Evolutionary conservation across 2,113 vertebrate species (phyloP).

Genomic region (Chaetorhynchus papuensis): DNA sequence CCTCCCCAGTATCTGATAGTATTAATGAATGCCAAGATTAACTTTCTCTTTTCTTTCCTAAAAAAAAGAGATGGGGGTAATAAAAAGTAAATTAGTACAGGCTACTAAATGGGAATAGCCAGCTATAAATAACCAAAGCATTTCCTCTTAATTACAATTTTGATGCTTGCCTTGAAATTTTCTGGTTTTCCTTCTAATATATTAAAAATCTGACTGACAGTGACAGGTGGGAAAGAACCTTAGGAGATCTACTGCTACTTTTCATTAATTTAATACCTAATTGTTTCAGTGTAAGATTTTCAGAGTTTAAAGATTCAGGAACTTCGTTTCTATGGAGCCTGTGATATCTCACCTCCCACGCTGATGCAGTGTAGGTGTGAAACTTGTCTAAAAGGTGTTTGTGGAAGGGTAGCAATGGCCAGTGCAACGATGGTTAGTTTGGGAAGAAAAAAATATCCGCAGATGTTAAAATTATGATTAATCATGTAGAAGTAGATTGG

Average conservation of each 20-base stretch:
- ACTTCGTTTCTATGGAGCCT: not conserved
- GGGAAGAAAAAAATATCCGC: not conserved
- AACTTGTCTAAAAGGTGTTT: not conserved
- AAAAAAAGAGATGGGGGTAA: not conserved
- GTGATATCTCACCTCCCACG: not conserved
- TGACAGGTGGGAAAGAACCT: not conserved
- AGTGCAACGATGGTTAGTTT: not conserved
- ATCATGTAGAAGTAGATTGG: not conserved
- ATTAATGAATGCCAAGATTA: not conserved
- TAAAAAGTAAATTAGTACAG: conserved; percentile 18
- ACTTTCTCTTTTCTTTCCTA: not conserved
- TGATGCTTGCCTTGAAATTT: not conserved
- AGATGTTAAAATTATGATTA: conserved; percentile 1
- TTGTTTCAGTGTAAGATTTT: not conserved
- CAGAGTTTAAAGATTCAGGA: not conserved
- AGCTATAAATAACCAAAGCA: not conserved
- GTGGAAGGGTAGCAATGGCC: not conserved
- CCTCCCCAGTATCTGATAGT: not conserved
- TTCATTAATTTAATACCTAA: not conserved
- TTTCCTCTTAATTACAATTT: conserved; percentile 1
- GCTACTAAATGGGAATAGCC: not conserved
- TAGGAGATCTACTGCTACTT: not conserved
- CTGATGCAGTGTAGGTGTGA: not conserved
- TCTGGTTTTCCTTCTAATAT: not conserved
- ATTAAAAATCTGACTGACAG: not conserved